Evolutionary conservation across 1,140 invertebrate species (phyloP).

Genomic region (Brachystomella parvula): DNA sequence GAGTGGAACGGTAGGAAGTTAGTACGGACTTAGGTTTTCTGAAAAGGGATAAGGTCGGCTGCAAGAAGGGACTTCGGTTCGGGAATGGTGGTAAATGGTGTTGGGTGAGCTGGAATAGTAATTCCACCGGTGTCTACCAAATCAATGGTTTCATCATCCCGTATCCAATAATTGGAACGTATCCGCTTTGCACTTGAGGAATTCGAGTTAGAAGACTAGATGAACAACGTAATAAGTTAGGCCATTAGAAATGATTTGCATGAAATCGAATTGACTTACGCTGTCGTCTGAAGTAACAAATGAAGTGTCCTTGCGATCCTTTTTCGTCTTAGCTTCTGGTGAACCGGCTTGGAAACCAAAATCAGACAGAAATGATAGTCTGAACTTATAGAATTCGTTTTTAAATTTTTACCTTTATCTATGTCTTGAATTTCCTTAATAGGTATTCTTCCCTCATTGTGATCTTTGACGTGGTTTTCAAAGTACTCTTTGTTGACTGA

Average conservation of each 20-base stretch:
- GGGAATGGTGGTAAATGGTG: too few species aligned
- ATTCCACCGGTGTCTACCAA: constrained; percentile 55
- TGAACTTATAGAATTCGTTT: too few species aligned
- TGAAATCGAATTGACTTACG: background rate
- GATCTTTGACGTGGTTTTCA: constrained; percentile 50
- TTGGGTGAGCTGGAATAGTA: constrained; percentile 43
- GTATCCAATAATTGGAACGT: constrained; percentile 38
- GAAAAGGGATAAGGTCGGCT: too few species aligned
- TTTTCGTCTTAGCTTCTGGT: too few species aligned
- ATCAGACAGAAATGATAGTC: too few species aligned
- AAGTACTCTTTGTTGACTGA: constrained; percentile 54
- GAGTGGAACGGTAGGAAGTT: too few species aligned
- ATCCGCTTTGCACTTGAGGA: constrained; percentile 44
- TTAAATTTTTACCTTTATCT: background rate
- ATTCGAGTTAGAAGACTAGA: constrained; percentile 35
- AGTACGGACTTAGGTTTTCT: too few species aligned
- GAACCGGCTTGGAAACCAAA: too few species aligned
- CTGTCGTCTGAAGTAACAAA: background rate
- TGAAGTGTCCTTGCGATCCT: too few species aligned
- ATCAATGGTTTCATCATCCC: constrained; percentile 49
- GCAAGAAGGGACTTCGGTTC: too few species aligned
- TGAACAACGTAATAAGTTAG: background rate
- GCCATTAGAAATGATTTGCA: background rate
- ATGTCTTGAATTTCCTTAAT: background rate
- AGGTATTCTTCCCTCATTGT: constrained; percentile 46